phyloP scores from a whole-genome alignment of 1,140 invertebrate species.

The Drosophila gunungcola region DNA sequence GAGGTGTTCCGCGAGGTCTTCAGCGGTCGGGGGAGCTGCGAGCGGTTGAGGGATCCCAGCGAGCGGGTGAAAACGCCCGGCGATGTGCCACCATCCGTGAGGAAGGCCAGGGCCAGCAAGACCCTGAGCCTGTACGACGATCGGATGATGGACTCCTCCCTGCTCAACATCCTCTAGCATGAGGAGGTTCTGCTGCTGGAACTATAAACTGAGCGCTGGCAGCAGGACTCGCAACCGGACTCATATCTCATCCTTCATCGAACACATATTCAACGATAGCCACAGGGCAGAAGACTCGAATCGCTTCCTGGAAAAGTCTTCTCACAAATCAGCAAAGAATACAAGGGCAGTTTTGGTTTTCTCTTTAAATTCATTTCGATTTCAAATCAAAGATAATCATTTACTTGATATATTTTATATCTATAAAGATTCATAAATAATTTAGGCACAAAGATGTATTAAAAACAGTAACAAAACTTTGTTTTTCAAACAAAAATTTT shows the following conservation, averaged over 20 bases:
- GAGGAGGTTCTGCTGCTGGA: slow-evolving; percentile 85
- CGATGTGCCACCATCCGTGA: slow-evolving; percentile 90
- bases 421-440: neutral
- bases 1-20: slow-evolving; percentile 90
- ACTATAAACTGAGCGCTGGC: slow-evolving; percentile 56
- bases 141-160: slow-evolving; percentile 90
- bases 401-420: no score
- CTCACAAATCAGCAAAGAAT: slow-evolving; percentile 9
- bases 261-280: slow-evolving; percentile 76
- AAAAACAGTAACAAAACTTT: no score
- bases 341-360: neutral
- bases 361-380: slow-evolving; percentile 1
- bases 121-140: slow-evolving; percentile 94
- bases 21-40: slow-evolving; percentile 86
- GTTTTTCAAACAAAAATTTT: neutral
- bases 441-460: neutral
- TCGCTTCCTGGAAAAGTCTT: slow-evolving; percentile 43
- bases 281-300: slow-evolving; percentile 52
- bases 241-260: slow-evolving; percentile 68
- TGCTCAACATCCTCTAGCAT: slow-evolving; percentile 85
- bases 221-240: slow-evolving; percentile 55
- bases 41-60: slow-evolving; percentile 90
- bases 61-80: slow-evolving; percentile 92
- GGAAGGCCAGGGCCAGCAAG: slow-evolving; percentile 87
- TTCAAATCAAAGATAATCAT: neutral